Conservation (phyloP, 2,797 vertebrate genomes). For the Toxotes lorentzi region DNA sequence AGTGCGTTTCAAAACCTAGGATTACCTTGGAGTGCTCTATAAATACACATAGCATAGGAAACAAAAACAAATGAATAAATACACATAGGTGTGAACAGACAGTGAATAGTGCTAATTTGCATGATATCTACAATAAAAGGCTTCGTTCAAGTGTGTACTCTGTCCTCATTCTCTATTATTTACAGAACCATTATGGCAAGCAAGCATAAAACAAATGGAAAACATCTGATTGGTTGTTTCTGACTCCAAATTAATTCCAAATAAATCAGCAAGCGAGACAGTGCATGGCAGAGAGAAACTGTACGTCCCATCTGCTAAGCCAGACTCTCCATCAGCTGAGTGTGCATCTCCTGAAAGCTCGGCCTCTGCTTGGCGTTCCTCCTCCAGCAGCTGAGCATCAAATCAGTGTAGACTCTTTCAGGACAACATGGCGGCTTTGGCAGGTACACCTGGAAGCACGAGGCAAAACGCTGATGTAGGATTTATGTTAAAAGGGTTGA, state of each 20-base stretch:
- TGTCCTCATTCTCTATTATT: slow-evolving; percentile 43
- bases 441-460: slow-evolving; percentile 88
- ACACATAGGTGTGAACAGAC: slow-evolving; percentile 43
- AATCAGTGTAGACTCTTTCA: slow-evolving; percentile 88
- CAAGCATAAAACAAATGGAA: slow-evolving; percentile 12
- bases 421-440: slow-evolving; percentile 91
- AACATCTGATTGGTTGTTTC: slow-evolving; percentile 18
- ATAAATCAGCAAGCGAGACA: slow-evolving; percentile 18
- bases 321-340: slow-evolving; percentile 85
- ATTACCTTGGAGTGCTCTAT: slow-evolving; percentile 42
- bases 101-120: slow-evolving; percentile 34
- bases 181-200: slow-evolving; percentile 39
- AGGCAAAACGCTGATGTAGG: not conserved
- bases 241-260: slow-evolving; percentile 2
- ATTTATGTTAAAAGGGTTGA: not conserved
- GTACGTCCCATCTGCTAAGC: slow-evolving; percentile 54
- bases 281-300: slow-evolving; percentile 5
- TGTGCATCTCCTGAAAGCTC: slow-evolving; percentile 93
- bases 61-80: slow-evolving; percentile 67
- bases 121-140: slow-evolving; percentile 56
- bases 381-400: slow-evolving; percentile 97
- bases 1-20: slow-evolving; percentile 31
- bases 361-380: slow-evolving; percentile 94
- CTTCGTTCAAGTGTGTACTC: slow-evolving; percentile 51
- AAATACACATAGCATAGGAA: slow-evolving; percentile 57